Evolutionary conservation across 2,113 vertebrate genomes (phyloP), one percentile per base, ranked within the genome.

Genomic region (Piprites chloris): DNA sequence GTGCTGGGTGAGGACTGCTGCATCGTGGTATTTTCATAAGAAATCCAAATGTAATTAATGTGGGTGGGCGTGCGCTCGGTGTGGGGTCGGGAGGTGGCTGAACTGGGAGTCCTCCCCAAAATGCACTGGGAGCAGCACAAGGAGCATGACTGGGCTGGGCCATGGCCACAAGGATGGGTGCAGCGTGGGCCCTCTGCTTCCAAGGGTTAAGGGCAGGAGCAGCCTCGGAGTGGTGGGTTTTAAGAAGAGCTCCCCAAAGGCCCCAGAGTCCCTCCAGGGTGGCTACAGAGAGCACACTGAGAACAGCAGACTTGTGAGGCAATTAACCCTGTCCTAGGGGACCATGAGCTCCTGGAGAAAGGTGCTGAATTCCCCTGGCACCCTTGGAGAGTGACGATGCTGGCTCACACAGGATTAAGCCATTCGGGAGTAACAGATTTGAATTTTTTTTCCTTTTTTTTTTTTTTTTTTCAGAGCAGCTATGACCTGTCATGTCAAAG

Each of bases 401-500:
- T 11, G 1, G 21, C 63, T 95, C 87, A 71, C 82, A 35, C 79
- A 90, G 93, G 90, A 94, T 95, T 93, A 91, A 96, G 68, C 85
- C 63, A 1, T 63, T 83, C 1, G 12, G 82, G 95, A 97, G 90
- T 67, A 95, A 93, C 75, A 94, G 90, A 96, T 90, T 88, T 93
- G 63, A 49, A 42, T 62, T 84, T 84, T 76, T 74, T 39, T 39
- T 21, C 42, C 13, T 49, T 13, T 30, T 37, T 47, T 21, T n/a
- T 44, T 65, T 47, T 77, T 53, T 26, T 35, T 3, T 33, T 22
- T 63, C 77, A 14, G 84, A 84, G 89, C 58, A 0, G 73, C 95
- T 93, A 67, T 93, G 96, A 93, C 92, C 92, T 87, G 92, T 87
- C 96, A 78, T 93, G 96, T 95, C 88, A 92, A 90, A 94, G 92